These are phyloP conservation scores for Aphaenogaster rudis DNA, from an alignment of 1,140 invertebrate genomes.

Conservation along the genomic window DNA sequence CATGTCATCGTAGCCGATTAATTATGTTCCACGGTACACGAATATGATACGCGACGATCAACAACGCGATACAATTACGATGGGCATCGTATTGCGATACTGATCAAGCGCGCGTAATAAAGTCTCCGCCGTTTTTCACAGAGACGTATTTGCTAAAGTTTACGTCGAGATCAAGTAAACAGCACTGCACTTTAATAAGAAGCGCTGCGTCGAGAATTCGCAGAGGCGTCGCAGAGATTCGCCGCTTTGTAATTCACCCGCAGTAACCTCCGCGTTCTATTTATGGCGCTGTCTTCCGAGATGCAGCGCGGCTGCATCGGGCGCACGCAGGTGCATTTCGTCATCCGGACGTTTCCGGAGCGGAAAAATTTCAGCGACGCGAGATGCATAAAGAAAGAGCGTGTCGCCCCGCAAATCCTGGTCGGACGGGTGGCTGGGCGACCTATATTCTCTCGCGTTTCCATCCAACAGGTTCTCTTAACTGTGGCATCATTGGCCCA, in stretches of 20 bases:
- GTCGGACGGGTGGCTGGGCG: background rate
- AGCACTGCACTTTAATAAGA: background rate
- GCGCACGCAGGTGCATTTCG: slow-evolving; percentile 42
- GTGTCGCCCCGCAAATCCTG: background rate
- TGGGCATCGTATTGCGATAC: background rate
- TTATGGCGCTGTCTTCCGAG: slow-evolving; percentile 9
- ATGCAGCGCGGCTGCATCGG: background rate
- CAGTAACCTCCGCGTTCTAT: slow-evolving; percentile 31
- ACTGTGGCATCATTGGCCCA: background rate
- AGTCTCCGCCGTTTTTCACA: background rate
- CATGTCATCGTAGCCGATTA: background rate
- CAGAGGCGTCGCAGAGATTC: background rate
- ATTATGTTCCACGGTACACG: background rate
- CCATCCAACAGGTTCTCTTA: slow-evolving; percentile 61
- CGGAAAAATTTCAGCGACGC: slow-evolving; percentile 42
- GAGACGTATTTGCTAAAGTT: background rate
- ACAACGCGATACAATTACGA: background rate
- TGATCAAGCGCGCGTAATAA: background rate
- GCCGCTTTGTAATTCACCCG: slow-evolving; percentile 9
- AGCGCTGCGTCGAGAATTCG: background rate
- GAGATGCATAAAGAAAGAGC: background rate
- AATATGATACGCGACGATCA: background rate
- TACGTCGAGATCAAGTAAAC: background rate
- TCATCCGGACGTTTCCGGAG: slow-evolving; percentile 41
- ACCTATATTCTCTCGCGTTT: slow-evolving; percentile 51